Evolutionary conservation across 2,888 invertebrate genomes (phyloP), one percentile per base, ranked within the genome.

Genomic region (Protophormia terraenovae): DNA sequence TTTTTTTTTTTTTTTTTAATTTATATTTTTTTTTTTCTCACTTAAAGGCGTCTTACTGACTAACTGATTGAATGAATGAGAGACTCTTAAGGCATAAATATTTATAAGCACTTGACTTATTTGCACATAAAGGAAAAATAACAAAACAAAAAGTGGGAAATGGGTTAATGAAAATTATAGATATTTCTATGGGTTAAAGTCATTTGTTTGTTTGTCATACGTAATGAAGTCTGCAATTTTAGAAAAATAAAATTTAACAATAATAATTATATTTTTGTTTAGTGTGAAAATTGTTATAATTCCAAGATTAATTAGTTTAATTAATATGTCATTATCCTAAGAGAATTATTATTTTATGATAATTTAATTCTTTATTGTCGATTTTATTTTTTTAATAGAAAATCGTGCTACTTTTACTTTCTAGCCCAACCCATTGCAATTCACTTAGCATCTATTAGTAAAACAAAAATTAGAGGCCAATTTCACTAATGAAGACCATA

Each of bases 401-500:
- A 3, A 3, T 4, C 41, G 0, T n/a, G n/a, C n/a, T 14, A n/a
- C n/a, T 41, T 41, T 41, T 41, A n/a, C 41, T 41, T 41, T 41
- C n/a, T n/a, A 41, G 1, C 41, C 3, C 14, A 41, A n/a, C n/a
- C n/a, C 41, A 41, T 3, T 4, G 41, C n/a, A 41, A 41, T 41
- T n/a, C 14, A 10, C 16, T 14, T 19, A 35, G 8, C 45, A 47
- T 47, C 19, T 22, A 73, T 47, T 45, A 60, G 7, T 3, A 47
- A 32, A 32, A n/a, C 72, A 73, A 47, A 41, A 58, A 58, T 41
- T 12, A 58, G 14, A 8, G 10, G 4, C 32, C 35, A 73, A 69
- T 69, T 78, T 69, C 12, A 35, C 60, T 78, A 78, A 78, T 78
- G 60, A 69, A 78, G 78, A 78, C 67, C 69, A 78, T 60, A 3